Evolutionary conservation across 2,888 invertebrate genomes (phyloP).

Genomic region (Scelioninae gen. 1): DNA sequence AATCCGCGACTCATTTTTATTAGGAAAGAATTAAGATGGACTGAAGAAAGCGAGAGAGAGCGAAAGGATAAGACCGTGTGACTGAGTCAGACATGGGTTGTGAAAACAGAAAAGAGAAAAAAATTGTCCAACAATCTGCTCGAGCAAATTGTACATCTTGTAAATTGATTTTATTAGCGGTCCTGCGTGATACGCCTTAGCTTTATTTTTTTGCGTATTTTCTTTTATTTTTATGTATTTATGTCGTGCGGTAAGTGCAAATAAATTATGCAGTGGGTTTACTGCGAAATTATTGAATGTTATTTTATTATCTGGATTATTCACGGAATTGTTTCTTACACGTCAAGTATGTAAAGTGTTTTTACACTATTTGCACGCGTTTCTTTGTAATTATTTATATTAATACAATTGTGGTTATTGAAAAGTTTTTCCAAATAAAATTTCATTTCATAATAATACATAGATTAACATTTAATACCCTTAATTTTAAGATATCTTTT

Average conservation of each 20-base stretch:
- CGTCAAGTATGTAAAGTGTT: too few relatives aligned
- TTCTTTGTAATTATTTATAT: too few relatives aligned
- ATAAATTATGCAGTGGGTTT: conserved; percentile 79
- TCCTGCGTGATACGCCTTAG: conserved; percentile 69
- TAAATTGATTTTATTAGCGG: conserved; percentile 74
- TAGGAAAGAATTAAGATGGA: not conserved
- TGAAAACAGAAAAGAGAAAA: not conserved
- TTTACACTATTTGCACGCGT: too few relatives aligned
- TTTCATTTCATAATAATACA: too few relatives aligned
- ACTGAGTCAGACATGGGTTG: not conserved
- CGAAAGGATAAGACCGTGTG: too few relatives aligned
- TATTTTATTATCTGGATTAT: too few relatives aligned
- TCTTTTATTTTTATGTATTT: conserved; percentile 76
- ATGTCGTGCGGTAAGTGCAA: conserved; percentile 79
- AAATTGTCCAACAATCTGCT: conserved; percentile 29
- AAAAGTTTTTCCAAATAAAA: too few relatives aligned
- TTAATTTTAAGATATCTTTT: too few relatives aligned
- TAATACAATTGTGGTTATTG: too few relatives aligned
- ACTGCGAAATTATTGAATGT: conserved; percentile 72
- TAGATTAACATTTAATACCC: too few relatives aligned
- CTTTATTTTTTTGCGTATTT: conserved; percentile 69
- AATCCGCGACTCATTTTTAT: conserved; percentile 2
- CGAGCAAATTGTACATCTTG: conserved; percentile 73
- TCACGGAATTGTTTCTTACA: too few relatives aligned
- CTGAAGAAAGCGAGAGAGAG: conserved; percentile 24